These are phyloP conservation scores for Platycnemis pennipes DNA, from an alignment of 2,888 invertebrate species.

Conservation along the genomic window DNA sequence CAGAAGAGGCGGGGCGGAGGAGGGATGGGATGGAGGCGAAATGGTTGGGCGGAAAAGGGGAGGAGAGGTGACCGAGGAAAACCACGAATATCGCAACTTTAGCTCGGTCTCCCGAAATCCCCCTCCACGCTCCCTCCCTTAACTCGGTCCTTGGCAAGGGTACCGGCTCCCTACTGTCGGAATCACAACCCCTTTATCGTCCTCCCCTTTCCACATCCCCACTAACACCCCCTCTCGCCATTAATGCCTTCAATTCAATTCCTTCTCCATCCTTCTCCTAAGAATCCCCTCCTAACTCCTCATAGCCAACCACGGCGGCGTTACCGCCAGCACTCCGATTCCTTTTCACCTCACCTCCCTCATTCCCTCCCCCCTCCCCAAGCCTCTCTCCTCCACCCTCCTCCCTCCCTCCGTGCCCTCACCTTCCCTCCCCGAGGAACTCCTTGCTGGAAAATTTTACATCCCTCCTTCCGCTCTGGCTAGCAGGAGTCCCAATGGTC, in stretches of 20 bases:
- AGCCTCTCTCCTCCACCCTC: background rate
- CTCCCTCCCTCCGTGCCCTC: background rate
- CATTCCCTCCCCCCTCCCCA: background rate
- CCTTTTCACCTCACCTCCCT: constrained; percentile 29
- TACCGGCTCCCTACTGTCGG: background rate
- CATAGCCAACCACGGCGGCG: constrained; percentile 34
- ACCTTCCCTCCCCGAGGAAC: background rate
- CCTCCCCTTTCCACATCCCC: constrained; percentile 24
- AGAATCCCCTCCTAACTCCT: too few relatives aligned
- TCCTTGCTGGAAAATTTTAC: constrained; percentile 18
- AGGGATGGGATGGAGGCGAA: background rate
- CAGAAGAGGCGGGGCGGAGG: background rate
- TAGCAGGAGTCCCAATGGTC: background rate
- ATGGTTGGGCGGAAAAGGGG: background rate
- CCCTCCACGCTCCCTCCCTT: background rate
- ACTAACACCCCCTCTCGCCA: constrained; percentile 3
- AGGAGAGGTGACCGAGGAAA: constrained; percentile 24
- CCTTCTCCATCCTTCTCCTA: background rate
- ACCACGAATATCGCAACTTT: constrained; percentile 55
- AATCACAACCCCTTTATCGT: constrained; percentile 56
- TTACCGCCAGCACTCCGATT: constrained; percentile 31
- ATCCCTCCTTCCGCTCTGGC: background rate
- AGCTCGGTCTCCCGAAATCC: background rate
- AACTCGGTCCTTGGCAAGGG: background rate
- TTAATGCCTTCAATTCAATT: constrained; percentile 52